phyloP scores from a whole-genome alignment of 2,113 vertebrate species.

The Syrmaticus mikado region DNA sequence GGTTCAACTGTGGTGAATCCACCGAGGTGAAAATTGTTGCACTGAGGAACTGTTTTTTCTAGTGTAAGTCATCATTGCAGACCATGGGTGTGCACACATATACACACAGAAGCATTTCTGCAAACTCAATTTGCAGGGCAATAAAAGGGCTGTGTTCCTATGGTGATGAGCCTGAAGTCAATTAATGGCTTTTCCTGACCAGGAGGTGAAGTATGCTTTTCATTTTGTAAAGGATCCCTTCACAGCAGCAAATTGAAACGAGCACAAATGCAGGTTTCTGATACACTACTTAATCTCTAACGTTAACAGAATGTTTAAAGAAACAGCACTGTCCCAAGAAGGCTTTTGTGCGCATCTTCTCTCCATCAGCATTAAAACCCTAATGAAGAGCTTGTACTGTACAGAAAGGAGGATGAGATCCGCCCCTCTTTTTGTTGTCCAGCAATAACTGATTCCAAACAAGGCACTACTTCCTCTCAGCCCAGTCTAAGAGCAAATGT shows the following conservation, averaged over 20 bases:
- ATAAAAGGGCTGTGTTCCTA: fast-evolving
- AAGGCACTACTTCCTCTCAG: not conserved
- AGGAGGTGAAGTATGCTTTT: not conserved
- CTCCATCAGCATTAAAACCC: not conserved
- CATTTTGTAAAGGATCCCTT: not conserved
- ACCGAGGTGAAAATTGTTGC: not conserved
- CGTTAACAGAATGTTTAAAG: not conserved
- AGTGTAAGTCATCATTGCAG: not conserved
- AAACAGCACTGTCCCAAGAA: not conserved
- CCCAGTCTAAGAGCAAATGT: not conserved
- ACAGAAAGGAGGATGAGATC: fast-evolving
- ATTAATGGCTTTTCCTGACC: not conserved
- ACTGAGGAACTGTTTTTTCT: not conserved
- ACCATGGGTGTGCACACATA: no score
- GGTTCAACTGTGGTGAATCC: not conserved
- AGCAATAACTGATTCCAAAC: not conserved
- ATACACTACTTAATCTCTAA: not conserved
- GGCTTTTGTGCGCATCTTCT: not conserved
- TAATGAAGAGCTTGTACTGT: not conserved
- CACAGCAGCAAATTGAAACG: not conserved
- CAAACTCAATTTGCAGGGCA: not conserved
- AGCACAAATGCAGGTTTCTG: not conserved
- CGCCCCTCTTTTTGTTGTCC: not conserved
- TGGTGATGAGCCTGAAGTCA: not conserved
- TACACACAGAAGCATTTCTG: not conserved